A percentile compares a stretch with the other conserved stretches of the same genome.
These are phyloP conservation scores for Maniola hyperantus DNA, from an alignment of 2,888 invertebrate genomes.

Conservation along the genomic window DNA sequence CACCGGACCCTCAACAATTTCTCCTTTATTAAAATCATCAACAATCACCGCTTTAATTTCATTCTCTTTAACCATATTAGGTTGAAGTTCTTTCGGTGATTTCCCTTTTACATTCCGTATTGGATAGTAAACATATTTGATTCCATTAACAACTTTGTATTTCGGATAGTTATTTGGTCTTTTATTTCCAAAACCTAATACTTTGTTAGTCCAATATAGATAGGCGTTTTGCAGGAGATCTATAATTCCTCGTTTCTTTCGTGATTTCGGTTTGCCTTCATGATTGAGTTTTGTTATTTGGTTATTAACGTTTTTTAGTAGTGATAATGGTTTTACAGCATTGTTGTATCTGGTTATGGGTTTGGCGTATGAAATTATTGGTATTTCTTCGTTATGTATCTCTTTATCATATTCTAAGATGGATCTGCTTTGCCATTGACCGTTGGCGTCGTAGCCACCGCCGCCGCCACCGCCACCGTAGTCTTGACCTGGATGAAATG, in stretches of 20 bases:
- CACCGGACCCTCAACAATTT: slow-evolving; percentile 62
- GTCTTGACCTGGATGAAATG: slow-evolving; percentile 64
- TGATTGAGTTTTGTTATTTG: slow-evolving; percentile 24
- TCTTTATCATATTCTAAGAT: slow-evolving; percentile 53
- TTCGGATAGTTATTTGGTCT: slow-evolving; percentile 52
- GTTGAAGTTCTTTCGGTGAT: slow-evolving; percentile 51
- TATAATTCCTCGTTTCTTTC: slow-evolving; percentile 61
- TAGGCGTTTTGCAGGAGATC: slow-evolving; percentile 67
- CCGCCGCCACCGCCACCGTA: slow-evolving; percentile 63
- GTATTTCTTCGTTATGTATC: slow-evolving; percentile 43
- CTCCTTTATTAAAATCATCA: slow-evolving; percentile 72
- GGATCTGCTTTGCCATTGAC: slow-evolving; percentile 76
- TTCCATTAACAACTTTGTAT: slow-evolving; percentile 65
- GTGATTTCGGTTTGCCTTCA: slow-evolving; percentile 48
- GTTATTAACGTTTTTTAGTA: slow-evolving; percentile 43
- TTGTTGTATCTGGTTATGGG: slow-evolving; percentile 49
- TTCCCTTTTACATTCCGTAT: slow-evolving; percentile 53
- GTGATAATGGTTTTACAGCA: slow-evolving; percentile 35
- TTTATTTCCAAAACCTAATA: slow-evolving; percentile 56
- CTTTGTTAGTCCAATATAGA: slow-evolving; percentile 62
- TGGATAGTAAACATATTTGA: slow-evolving; percentile 68
- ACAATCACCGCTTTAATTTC: slow-evolving; percentile 52
- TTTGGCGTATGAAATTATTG: slow-evolving; percentile 54
- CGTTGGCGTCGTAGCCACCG: slow-evolving; percentile 72
- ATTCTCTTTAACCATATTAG: slow-evolving; percentile 30